Percentiles rank a stretch among this genome's conserved stretches.
Conservation (phyloP, 2,113 vertebrate species). For the Pseudorectes ferrugineus region DNA sequence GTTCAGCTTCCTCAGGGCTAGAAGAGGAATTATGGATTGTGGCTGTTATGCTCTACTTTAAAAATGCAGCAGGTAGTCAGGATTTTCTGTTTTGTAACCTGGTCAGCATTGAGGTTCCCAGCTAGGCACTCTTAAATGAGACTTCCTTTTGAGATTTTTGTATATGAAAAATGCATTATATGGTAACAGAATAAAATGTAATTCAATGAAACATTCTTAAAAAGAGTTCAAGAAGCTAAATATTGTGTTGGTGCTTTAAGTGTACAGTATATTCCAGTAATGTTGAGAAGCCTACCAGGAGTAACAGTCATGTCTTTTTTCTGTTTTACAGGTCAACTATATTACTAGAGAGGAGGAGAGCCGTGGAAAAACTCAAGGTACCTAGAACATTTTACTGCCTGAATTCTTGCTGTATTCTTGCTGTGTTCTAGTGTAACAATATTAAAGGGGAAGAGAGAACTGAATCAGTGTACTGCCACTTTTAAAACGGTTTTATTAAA, state of each 20-base stretch:
- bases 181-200: background rate
- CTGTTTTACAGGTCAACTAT: conserved; percentile 44
- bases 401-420: background rate
- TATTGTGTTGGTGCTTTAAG: background rate
- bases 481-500: background rate
- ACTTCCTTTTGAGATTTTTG: background rate
- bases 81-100: background rate
- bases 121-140: background rate
- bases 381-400: background rate
- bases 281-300: background rate
- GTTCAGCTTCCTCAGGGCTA: background rate
- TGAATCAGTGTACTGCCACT: background rate
- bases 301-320: conserved; percentile 1
- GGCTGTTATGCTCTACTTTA: background rate
- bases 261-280: background rate
- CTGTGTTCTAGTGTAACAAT: background rate
- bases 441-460: background rate
- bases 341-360: background rate
- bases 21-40: background rate
- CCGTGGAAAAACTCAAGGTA: conserved; percentile 57
- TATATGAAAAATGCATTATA: background rate
- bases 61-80: background rate
- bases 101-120: background rate
- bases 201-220: background rate
- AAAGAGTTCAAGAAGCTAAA: background rate